Evolutionary conservation across 2,113 vertebrate species (phyloP).

Genomic region (Anseranas semipalmata): DNA sequence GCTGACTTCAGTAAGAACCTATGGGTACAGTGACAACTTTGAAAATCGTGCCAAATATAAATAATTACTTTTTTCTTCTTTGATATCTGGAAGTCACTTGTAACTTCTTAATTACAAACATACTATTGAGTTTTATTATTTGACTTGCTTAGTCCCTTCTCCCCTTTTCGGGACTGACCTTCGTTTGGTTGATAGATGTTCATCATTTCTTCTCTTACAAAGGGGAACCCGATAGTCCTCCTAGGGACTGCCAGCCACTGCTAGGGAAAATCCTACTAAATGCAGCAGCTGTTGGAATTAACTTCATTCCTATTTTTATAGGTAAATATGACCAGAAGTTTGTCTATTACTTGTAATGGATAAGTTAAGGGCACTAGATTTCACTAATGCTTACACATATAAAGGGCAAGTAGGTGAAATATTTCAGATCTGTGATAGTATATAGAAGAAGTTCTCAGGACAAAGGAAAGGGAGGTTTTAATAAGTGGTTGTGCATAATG

Average conservation of each 20-base stretch:
- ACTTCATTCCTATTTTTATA: not conserved
- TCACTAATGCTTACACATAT: not conserved
- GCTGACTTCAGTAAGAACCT: slow-evolving; percentile 34
- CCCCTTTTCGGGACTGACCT: not conserved
- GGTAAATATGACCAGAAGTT: not conserved
- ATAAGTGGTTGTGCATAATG: not conserved
- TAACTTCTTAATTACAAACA: slow-evolving; percentile 50
- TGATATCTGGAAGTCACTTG: slow-evolving; percentile 42
- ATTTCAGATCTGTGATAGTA: not conserved
- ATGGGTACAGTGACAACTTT: slow-evolving; percentile 52
- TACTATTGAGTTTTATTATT: not conserved
- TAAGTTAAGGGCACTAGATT: not conserved
- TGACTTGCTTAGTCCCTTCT: not conserved
- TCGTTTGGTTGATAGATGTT: not conserved
- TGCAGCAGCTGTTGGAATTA: not conserved
- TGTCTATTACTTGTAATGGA: not conserved
- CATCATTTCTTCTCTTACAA: not conserved
- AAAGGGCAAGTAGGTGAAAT: not conserved
- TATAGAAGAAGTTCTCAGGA: not conserved
- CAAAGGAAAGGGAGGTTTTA: not conserved
- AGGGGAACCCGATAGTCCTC: not conserved
- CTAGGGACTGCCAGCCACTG: not conserved
- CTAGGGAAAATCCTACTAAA: not conserved
- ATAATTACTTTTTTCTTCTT: slow-evolving; percentile 13
- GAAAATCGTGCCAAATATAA: slow-evolving; percentile 57